Evolutionary conservation across 92 coral and sea anemone species (phyloP), one percentile per base, ranked within the genome.

Genomic region (Pocillopora grandis): DNA sequence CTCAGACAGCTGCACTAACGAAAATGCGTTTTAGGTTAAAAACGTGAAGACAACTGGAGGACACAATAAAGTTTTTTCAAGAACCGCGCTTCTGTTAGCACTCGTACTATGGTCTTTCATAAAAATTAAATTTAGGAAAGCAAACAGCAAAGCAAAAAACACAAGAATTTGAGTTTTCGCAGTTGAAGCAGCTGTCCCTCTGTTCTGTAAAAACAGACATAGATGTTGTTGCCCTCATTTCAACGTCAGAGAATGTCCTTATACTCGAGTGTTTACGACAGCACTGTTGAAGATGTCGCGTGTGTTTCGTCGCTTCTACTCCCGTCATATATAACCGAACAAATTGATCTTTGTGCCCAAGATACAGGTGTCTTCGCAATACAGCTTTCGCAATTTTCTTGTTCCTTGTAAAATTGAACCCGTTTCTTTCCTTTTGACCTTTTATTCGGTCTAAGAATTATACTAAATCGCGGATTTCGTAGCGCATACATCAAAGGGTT

Each of bases 401-500:
- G 75, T 63, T 71, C 80, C 31, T 60, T 58, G 67, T 33, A 33
- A 84, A 92, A 82, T 4, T 83, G 92, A 58, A 81, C 90, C 78
- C 80, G 63, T 37, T 64, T 90, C 36, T 82, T 86, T 33, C 42
- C 63, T 11, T 70, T 63, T 57, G 66, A 42, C 52, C 89, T 82
- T 72, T 66, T 93, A 8, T 79, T 85, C 23, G 91, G 84, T 2
- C 91, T 62, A 27, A 92, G 58, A 13, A 92, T 83, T 12, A 89
- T 78, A 72, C 92, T 94, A 16, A 94, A 77, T 8, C 98, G 88
- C 17, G 95, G 93, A 57, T 91, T 94, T 78, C 98, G 76, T 2
- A 89, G 58, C 15, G 93, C 87, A 59, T 91, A 94, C 49, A 92
- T 72, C 37, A 94, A 19, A 0, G 98, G 93, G 18, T 92, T 90